Conservation (phyloP, 2,113 vertebrate genomes). For the Macrotus californicus region DNA sequence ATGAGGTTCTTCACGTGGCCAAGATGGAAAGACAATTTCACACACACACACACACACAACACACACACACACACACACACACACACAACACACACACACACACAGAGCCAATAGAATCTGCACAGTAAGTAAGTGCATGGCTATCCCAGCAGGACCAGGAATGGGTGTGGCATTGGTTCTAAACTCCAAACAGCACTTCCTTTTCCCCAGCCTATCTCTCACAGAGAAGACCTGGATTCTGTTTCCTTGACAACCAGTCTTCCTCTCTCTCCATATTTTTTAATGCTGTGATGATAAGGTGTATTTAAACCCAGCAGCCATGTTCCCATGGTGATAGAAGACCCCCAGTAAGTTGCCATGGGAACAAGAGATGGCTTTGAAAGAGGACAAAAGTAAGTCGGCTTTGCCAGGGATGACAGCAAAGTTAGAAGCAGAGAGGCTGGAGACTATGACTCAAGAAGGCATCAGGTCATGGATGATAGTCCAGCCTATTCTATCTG, state of each 20-base stretch:
- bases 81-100: background rate
- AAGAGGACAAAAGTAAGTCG: conserved; percentile 49
- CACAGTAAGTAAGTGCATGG: background rate
- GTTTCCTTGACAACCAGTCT: conserved; percentile 51
- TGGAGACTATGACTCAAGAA: conserved; percentile 17
- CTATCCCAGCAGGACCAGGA: background rate
- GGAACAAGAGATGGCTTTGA: conserved; percentile 71
- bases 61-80: background rate
- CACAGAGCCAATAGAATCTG: background rate
- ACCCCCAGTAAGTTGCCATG: conserved; percentile 73
- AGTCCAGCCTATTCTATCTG: background rate
- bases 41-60: background rate
- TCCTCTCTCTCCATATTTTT: conserved; percentile 57
- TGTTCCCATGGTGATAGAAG: conserved; percentile 57
- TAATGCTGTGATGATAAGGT: conserved; percentile 64
- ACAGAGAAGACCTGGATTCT: conserved; percentile 61
- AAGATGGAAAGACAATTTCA: background rate
- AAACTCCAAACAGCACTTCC: conserved; percentile 23
- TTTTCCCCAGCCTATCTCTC: conserved; percentile 25
- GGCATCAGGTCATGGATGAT: conserved; percentile 28
- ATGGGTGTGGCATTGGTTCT: conserved; percentile 32
- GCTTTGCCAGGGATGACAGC: conserved; percentile 62
- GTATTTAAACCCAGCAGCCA: conserved; percentile 68
- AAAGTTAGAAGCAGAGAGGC: conserved; percentile 58
- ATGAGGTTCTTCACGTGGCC: background rate